A percentile compares a stretch with the other conserved stretches of the same genome.
Conservation (phyloP, 2,888 invertebrate genomes). For the Beris chalybata region DNA sequence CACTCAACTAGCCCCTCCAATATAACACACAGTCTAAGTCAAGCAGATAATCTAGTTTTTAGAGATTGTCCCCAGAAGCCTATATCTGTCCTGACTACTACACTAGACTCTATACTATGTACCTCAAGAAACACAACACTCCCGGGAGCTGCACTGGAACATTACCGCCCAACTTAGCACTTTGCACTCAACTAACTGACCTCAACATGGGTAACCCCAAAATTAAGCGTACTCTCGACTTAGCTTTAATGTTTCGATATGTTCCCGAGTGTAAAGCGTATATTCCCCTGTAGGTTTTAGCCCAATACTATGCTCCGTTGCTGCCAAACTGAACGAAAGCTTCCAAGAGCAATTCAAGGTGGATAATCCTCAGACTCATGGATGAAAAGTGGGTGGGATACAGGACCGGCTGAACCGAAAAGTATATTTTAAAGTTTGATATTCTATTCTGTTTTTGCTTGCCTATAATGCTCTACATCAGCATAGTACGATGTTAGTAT, state of each 20-base stretch:
- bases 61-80: too few relatives aligned
- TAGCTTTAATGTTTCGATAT: slow-evolving; percentile 22
- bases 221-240: slow-evolving; percentile 15
- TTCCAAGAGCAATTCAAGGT: slow-evolving; percentile 7
- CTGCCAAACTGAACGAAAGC: slow-evolving; percentile 27
- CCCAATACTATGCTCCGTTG: not conserved
- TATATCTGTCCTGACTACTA: too few relatives aligned
- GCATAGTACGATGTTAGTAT: too few relatives aligned
- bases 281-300: not conserved
- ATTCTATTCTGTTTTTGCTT: too few relatives aligned
- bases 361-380: not conserved
- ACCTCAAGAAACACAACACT: slow-evolving; percentile 31
- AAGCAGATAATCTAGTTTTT: too few relatives aligned
- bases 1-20: slow-evolving; percentile 2
- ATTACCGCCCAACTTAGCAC: slow-evolving; percentile 31
- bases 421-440: too few relatives aligned
- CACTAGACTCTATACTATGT: not conserved
- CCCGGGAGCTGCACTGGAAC: slow-evolving; percentile 15
- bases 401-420: not conserved
- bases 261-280: not conserved
- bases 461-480: too few relatives aligned
- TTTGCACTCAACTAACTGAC: slow-evolving; percentile 29
- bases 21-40: too few relatives aligned
- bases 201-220: slow-evolving; percentile 24
- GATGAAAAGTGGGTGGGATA: not conserved